Conservation (phyloP, 2,797 vertebrate genomes). For the Decapterus maruadsi region DNA sequence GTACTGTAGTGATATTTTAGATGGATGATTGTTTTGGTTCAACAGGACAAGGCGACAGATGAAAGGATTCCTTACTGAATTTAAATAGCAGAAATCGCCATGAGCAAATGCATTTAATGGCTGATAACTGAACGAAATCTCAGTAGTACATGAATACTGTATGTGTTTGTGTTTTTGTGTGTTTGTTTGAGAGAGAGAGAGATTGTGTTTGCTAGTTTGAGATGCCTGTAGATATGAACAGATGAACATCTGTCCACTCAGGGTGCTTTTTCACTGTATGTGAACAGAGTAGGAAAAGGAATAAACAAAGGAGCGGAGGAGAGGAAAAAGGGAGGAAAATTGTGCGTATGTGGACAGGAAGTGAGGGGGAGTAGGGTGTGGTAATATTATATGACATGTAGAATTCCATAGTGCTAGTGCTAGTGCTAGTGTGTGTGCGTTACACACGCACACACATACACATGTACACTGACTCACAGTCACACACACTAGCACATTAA, state of each 20-base stretch:
- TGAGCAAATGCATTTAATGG: conserved; percentile 4
- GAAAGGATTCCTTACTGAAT: conserved; percentile 20
- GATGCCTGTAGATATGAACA: conserved; percentile 18
- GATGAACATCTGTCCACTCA: neutral
- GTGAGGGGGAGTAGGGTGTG: conserved; percentile 34
- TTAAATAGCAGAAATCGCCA: neutral
- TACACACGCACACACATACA: conserved; percentile 10
- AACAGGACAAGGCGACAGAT: conserved; percentile 33
- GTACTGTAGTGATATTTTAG: neutral
- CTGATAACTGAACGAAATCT: conserved; percentile 19
- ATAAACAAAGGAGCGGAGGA: neutral
- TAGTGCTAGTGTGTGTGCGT: too few relatives aligned
- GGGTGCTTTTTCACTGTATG: neutral
- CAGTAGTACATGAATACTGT: neutral
- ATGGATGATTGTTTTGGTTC: conserved; percentile 28
- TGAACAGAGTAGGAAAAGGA: neutral
- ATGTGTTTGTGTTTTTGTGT: neutral
- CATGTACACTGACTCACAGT: neutral
- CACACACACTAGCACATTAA: conserved; percentile 15
- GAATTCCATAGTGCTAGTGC: conserved; percentile 24
- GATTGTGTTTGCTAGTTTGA: conserved; percentile 1
- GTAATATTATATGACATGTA: conserved; percentile 24
- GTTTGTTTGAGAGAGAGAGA: neutral
- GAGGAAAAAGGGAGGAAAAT: neutral
- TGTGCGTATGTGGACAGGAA: conserved; percentile 40